Evolutionary conservation across 2,113 vertebrate genomes (phyloP).

Genomic region (Sylvia atricapilla): DNA sequence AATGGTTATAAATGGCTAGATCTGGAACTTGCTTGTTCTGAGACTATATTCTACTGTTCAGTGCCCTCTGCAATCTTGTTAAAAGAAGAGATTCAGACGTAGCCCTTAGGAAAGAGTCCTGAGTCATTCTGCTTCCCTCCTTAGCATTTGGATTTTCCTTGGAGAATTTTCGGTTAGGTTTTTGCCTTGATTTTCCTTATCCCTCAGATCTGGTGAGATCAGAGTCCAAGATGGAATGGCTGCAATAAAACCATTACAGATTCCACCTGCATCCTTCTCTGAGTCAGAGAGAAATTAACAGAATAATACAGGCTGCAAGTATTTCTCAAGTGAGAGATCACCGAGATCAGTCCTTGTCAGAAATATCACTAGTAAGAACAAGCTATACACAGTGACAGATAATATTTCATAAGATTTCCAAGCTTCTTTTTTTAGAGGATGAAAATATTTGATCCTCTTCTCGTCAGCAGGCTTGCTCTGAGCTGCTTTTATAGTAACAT

Average conservation of each 20-base stretch:
- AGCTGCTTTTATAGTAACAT: neutral
- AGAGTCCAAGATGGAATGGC: constrained; percentile 5
- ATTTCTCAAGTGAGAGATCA: constrained; percentile 44
- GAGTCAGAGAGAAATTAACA: constrained; percentile 48
- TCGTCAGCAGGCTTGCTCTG: neutral
- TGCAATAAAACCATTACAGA: constrained; percentile 19
- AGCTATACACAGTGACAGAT: neutral
- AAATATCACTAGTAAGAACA: neutral
- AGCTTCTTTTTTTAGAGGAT: neutral
- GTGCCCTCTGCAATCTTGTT: neutral
- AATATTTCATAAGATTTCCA: constrained; percentile 2
- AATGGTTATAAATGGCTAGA: constrained; percentile 35
- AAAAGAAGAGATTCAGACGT: neutral
- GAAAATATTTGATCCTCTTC: constrained; percentile 2
- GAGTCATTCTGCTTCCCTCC: neutral
- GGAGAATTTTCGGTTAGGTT: neutral
- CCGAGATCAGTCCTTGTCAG: neutral
- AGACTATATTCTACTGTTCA: neutral
- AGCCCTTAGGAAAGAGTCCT: neutral
- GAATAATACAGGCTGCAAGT: neutral
- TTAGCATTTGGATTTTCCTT: neutral
- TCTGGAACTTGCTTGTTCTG: constrained; percentile 5
- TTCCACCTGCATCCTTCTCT: constrained; percentile 6
- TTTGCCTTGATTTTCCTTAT: constrained; percentile 30
- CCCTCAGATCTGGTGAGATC: constrained; percentile 19